Evolutionary conservation across 2,797 vertebrate species (phyloP), one percentile per base, ranked within the genome.

Genomic region (Myotis vivesi): DNA sequence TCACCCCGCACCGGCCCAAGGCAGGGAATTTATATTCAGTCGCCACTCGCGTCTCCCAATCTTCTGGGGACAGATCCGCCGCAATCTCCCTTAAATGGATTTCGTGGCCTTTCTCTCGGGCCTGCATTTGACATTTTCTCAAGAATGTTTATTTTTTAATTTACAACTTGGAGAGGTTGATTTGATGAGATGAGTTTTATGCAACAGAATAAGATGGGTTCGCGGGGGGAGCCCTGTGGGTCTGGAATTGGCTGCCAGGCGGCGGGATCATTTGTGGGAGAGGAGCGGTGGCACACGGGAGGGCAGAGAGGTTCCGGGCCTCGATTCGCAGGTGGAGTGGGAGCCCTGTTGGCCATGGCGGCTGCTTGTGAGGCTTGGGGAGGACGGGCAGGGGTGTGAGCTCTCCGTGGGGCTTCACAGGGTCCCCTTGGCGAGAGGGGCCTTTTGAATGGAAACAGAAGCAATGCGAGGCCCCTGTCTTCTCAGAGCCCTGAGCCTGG

Each of bases 71-170:
- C 8, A 3, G 89, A 94, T 93, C 95, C 95, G 49, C 87, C 57
- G 68, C 81, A 36, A 0, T 94, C 82, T 94, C 75, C 81, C 36
- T 83, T 93, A 94, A 97, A 94, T 95, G 89, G 90, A 84, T 93
- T 92, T 90, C 96, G 95, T 96, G 96, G 97, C 96, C 83, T 83
- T 95, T 91, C 94, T 97, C 86, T 96, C 95, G 90, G 94, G 83
- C 88, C 94, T 49, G 33, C 17, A 0, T 95, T 97, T 96, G 89
- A 92, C 92, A 64, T 51, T 91, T 95, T 92, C 87, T 96, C 64
- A 13, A 87, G 93, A 94, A 95, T 97, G 95, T 97, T 96, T 97
- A 95, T 97, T 96, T 97, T 96, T 96, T 91, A 92, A 92, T 95
- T 96, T 91, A 92, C 83, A 82, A 84, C 73, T 53, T 41, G 73